Conservation (phyloP, 1,140 invertebrate species). For the Ceratosolen fusciceps region DNA sequence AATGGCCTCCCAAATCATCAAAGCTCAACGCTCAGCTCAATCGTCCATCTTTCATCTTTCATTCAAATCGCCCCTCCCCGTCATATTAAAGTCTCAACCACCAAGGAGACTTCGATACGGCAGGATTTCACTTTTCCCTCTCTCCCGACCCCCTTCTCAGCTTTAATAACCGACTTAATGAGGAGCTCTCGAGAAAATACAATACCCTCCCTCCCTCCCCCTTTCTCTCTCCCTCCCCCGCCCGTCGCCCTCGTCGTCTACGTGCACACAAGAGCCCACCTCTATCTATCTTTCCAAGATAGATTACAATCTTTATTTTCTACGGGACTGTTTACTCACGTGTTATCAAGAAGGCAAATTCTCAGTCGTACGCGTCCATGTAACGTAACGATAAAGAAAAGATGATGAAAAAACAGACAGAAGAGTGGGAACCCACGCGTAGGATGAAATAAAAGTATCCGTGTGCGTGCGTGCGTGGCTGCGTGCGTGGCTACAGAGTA, state of each 20-base stretch:
- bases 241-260: too few relatives aligned
- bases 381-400: neutral
- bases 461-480: neutral
- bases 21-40: too few relatives aligned
- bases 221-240: too few relatives aligned
- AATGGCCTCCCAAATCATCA: too few relatives aligned
- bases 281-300: neutral
- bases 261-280: neutral
- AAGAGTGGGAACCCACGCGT: neutral
- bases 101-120: too few relatives aligned
- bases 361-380: neutral
- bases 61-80: too few relatives aligned
- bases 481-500: too few relatives aligned
- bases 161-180: neutral
- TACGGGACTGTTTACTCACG: neutral
- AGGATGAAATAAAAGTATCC: conserved; percentile 20
- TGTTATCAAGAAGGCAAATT: conserved; percentile 27
- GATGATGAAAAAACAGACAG: neutral
- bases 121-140: neutral
- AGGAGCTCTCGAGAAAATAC: neutral
- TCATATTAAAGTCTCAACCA: too few relatives aligned
- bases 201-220: neutral
- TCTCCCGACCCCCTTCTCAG: neutral
- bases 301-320: conserved; percentile 21
- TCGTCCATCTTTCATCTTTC: too few relatives aligned